Conservation (phyloP, 2,113 vertebrate genomes). For the Prunella fulvescens region DNA sequence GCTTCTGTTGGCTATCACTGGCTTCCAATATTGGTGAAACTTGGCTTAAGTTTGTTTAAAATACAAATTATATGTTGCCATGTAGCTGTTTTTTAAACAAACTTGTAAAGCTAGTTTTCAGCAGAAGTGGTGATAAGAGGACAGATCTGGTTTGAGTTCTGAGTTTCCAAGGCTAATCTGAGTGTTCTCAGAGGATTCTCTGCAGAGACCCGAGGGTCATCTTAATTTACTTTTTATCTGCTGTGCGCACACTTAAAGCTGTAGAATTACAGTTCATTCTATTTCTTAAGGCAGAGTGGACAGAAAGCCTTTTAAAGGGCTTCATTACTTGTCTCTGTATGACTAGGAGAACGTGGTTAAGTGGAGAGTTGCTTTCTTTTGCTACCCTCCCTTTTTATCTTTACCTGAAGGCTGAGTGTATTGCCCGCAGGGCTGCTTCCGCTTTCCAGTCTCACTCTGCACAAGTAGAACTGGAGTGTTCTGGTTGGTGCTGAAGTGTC, state of each 20-base stretch:
- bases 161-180: background rate
- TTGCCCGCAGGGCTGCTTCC: background rate
- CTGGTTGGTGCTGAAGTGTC: background rate
- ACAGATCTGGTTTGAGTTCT: background rate
- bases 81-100: background rate
- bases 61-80: background rate
- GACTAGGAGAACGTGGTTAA: background rate
- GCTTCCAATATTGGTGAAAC: background rate
- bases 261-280: background rate
- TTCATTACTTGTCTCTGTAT: background rate
- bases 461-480: background rate
- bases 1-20: background rate
- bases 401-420: background rate
- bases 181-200: background rate
- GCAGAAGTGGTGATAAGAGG: background rate
- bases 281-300: background rate
- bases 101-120: constrained; percentile 11
- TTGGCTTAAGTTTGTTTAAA: background rate
- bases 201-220: background rate
- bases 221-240: background rate
- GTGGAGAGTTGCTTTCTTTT: background rate
- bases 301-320: background rate
- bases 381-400: background rate
- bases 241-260: background rate
- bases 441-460: background rate